phyloP scores from a whole-genome alignment of 2,113 vertebrate species.

The Galbula dea region DNA sequence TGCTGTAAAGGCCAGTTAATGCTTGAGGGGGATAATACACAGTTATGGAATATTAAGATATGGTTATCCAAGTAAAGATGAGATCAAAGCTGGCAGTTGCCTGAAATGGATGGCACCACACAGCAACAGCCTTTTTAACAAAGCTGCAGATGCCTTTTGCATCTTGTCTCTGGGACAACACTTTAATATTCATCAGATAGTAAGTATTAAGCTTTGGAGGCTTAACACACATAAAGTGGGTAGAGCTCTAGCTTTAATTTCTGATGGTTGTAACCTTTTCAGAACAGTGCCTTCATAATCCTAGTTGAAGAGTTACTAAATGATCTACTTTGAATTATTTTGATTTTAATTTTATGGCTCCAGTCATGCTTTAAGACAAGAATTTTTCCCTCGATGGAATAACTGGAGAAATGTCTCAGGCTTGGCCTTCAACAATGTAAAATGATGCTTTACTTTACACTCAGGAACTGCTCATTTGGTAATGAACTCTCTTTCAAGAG shows the following conservation, averaged over 20 bases:
- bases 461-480: not conserved
- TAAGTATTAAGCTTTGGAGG: not conserved
- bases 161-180: not conserved
- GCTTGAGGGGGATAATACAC: not conserved
- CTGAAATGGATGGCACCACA: not conserved
- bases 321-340: not conserved
- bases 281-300: not conserved
- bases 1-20: not conserved
- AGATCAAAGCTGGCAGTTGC: not conserved
- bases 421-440: not conserved
- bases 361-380: not conserved
- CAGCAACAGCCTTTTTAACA: not conserved
- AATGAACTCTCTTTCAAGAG: not conserved
- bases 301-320: not conserved
- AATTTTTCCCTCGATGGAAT: not conserved
- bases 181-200: not conserved
- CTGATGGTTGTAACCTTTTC: not conserved
- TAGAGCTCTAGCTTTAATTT: not conserved
- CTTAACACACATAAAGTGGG: not conserved
- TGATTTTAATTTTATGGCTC: not conserved
- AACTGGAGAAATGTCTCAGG: not conserved
- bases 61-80: not conserved
- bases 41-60: not conserved
- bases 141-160: not conserved
- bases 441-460: not conserved